Base-by-base conservation (phyloP, 1,140 invertebrate species). In the Tetramorium parvispinum region DNA sequence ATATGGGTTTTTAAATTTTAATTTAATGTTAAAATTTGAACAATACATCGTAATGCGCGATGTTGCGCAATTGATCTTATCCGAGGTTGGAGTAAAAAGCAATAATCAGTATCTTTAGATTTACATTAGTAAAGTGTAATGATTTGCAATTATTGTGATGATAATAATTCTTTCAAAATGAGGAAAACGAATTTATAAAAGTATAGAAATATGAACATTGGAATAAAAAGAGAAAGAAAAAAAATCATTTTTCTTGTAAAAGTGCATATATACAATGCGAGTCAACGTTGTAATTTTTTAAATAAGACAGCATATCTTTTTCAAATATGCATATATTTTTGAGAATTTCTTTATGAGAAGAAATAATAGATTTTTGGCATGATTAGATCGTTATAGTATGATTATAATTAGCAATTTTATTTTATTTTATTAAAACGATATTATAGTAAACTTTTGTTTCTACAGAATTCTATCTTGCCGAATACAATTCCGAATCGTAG, bases 401-500 rank as follows among this genome's bases (percentile, higher is more conserved):
- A 43, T 43, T n/a, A 4, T 73, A 6, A 71, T 10, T 43, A 61
- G 16, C 6, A 46, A 71, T 49, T 83, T 73, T 61, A 83, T 75
- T 83, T 3, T 37, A 71, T 49, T 83, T 73, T 61, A 83, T 75
- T 83, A 75, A 83, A 83, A 59, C 1, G 8, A 73, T 10, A 59
- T 32, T 57, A 16, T 10, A 59, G 3, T 82, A 71, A 73, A 73
- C 3, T 73, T n/a, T 83, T 81, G 16, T 18, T 70, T 55, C 21
- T 55, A 43, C 37, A 59, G 21, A 57, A 27, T 70, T 43, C 16
- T 81, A 43, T 81, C 6, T 70, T 7, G 3, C 10, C 21, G 2
- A 55, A 70, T 3, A 27, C n/a, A 68, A 10, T 68, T 57, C 1
- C 8, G 1, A 81, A 70, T 57, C 8, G 10, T 70, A 24, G 1